Base-by-base conservation (phyloP, 2,888 invertebrate species). In the Didymodactylos carnosus region DNA sequence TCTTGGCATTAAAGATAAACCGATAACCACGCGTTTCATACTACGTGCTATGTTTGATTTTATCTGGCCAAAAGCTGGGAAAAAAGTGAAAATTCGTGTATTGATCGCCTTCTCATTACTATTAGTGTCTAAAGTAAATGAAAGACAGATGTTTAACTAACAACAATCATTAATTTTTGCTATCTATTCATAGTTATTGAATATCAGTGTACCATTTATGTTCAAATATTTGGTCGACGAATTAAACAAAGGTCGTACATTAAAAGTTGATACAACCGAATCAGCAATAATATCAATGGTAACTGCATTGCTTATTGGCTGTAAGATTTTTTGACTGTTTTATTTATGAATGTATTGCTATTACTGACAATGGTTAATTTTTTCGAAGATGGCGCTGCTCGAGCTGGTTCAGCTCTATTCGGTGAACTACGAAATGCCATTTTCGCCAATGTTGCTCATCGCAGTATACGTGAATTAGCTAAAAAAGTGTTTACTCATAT, bases 361-460 rank as follows among this genome's bases (percentile, higher is more conserved):
- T n/a, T n/a, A n/a, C n/a, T n/a, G n/a, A n/a, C n/a, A n/a, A n/a
- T n/a, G n/a, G n/a, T n/a, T n/a, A n/a, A n/a, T 53, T 76, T 73
- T 76, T 76, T 81, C 84, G 11, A 82, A 97, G 97, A 98, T 87
- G 98, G 97, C 75, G 84, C 92, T 76, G 94, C 95, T 1, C 87
- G 97, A 78, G 90, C 90, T 4, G 89, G 92, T 70, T 89, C 95
- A 3, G 89, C 93, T 0, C 90, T 90, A 29, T 92, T 97, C 83
- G 97, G 94, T 84, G 98, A 99, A 85, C 83, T 98, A 25, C 86
- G 97, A 43, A 98, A 97, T 86, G 97, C 97, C 0, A 93, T 98
- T 70, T 98, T 98, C 85, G 94, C 94, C 2, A 90, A 88, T 82
- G 98, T 99, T 10, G 94, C 98, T 0, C 97, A 98, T 81, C 90